These are phyloP conservation scores for Drosophila borborema DNA, from an alignment of 2,888 invertebrate species.

Conservation along the genomic window DNA sequence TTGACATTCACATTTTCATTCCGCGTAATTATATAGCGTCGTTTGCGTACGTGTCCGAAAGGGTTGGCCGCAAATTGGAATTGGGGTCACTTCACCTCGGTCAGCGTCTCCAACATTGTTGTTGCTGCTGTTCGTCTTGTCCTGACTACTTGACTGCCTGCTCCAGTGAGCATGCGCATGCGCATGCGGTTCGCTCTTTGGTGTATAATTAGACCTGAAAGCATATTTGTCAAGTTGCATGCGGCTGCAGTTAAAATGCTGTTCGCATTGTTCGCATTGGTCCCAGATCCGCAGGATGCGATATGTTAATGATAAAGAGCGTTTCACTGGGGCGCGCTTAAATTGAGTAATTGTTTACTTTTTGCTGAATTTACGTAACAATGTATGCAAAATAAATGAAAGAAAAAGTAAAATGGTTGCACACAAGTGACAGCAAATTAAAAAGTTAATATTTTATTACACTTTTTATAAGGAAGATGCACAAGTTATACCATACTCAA, in stretches of 20 bases:
- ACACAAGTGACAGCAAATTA: not conserved
- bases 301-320: slow-evolving; percentile 77
- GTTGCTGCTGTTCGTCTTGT: slow-evolving; percentile 22
- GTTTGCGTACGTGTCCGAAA: slow-evolving; percentile 54
- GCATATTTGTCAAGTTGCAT: slow-evolving; percentile 77
- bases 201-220: slow-evolving; percentile 76
- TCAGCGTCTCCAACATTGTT: slow-evolving; percentile 27
- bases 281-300: slow-evolving; percentile 68
- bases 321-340: slow-evolving; percentile 45
- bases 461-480: not conserved
- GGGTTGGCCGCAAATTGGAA: slow-evolving; percentile 58
- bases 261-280: slow-evolving; percentile 27
- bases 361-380: slow-evolving; percentile 7
- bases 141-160: slow-evolving; percentile 8
- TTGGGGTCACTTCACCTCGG: slow-evolving; percentile 60
- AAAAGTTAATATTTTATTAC: not conserved
- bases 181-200: slow-evolving; percentile 46
- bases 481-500: not conserved
- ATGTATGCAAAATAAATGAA: not conserved
- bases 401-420: not conserved
- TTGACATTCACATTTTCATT: slow-evolving; percentile 77
- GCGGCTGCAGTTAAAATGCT: slow-evolving; percentile 39
- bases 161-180: slow-evolving; percentile 32
- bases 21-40: slow-evolving; percentile 65
- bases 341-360: slow-evolving; percentile 72